phyloP scores from a whole-genome alignment of 2,888 invertebrate genomes.

The Sympetrum striolatum region DNA sequence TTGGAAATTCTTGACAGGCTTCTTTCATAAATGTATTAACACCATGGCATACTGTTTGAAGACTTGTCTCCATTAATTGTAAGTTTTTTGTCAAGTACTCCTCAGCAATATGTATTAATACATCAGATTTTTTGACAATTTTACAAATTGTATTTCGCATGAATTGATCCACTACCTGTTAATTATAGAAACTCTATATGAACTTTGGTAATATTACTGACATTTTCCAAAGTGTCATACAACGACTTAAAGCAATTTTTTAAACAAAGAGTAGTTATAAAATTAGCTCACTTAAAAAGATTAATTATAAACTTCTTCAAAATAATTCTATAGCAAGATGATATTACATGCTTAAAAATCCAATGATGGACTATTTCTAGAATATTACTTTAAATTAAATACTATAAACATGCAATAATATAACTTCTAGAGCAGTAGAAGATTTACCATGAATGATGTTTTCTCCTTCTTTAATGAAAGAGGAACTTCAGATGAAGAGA shows the following conservation, averaged over 20 bases:
- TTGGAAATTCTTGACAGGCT: slow-evolving; percentile 77
- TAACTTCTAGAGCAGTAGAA: not conserved
- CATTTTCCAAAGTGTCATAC: too few species aligned
- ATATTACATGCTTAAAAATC: too few species aligned
- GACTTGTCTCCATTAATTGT: slow-evolving; percentile 55
- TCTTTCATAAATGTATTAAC: slow-evolving; percentile 83
- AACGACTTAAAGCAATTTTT: too few species aligned
- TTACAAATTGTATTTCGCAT: not conserved
- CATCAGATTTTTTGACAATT: not conserved
- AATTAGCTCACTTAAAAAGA: too few species aligned
- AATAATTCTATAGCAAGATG: too few species aligned
- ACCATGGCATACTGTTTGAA: slow-evolving; percentile 84
- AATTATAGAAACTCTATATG: not conserved
- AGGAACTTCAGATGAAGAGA: slow-evolving; percentile 85
- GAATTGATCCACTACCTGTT: not conserved
- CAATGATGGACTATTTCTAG: too few species aligned
- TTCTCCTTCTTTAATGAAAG: slow-evolving; percentile 88
- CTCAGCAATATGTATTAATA: not conserved
- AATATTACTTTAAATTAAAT: not conserved
- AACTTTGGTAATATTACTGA: not conserved
- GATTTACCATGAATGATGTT: slow-evolving; percentile 68
- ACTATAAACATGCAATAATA: not conserved
- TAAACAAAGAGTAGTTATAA: too few species aligned
- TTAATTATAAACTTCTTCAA: too few species aligned
- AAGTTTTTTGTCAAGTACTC: not conserved